Evolutionary conservation across 2,113 vertebrate species (phyloP), one percentile per base, ranked within the genome.

Genomic region (Laticauda colubrina): DNA sequence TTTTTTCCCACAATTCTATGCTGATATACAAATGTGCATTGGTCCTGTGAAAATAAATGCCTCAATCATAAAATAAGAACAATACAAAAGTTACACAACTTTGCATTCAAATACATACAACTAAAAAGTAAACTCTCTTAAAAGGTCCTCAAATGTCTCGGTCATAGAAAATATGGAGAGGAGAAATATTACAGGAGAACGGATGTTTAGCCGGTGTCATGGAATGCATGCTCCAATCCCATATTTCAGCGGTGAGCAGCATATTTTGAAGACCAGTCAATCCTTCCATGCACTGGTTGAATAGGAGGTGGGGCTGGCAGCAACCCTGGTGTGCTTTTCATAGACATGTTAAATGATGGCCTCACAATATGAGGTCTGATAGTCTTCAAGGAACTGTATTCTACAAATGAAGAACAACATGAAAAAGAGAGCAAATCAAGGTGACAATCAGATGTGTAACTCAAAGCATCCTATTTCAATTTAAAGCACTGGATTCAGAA

Each of bases 181-280:
- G 94, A 64, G 45, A 90, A 91, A 12, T 43, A 87, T 85, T 75
- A 54, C 39, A 23, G 45, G 93, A 90, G n/a, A 93, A 0, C n/a
- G 59, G 51, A 55, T 4, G 0, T 0, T 2, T 55, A 85, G 94
- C 45, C 64, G 56, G 2, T 26, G 3, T 14, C 2, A 34, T 2
- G 88, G 93, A 88, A 69, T 55, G 59, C 3, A 15, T 0, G 0
- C 55, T 56, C 26, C 57, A 39, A 12, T 34, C 91, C 86, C 59
- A 21, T 2, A 1, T 0, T 26, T 98, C 98, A 99, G 89, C 98
- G 98, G 95, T 97, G 98, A 85, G 97, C 92, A 0, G 98, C 96
- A 0, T 99, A 99, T 98, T 99, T 99, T 2, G 98, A 98, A 93
- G 98, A 97, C 99, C 99, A 99, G 97, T 99, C 98, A 6, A 98